Base-by-base conservation (phyloP, 2,888 invertebrate genomes). In the Leucophora obtusa region DNA sequence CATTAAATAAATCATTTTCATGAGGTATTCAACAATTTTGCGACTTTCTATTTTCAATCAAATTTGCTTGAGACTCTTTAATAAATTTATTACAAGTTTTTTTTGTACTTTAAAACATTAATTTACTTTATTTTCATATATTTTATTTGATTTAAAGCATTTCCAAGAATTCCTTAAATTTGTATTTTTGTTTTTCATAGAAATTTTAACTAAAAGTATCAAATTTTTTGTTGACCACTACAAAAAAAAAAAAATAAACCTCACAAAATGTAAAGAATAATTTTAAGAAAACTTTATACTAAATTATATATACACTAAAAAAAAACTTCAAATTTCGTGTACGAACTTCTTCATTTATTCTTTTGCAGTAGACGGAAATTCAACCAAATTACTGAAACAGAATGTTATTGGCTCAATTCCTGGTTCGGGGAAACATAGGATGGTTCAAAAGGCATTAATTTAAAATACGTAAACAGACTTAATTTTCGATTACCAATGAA, bases 201-300 rank as follows among this genome's bases (percentile, higher is more conserved):
- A 65, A 65, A 53, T 65, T 4, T 53, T 18, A 15, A 15, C 53
- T 54, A 33, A 63, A 65, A 65, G 65, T 65, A 65, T 65, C 65
- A 65, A 54, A 65, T 65, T 51, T 65, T 65, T 8, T 65, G 65
- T 53, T 53, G 65, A 54, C 65, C 65, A 65, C 53, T 35, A 53
- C 65, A 18, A 38, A 65, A 53, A 50, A 28, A n/a, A 54, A n/a
- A 63, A 24, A 38, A 28, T 6, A 38, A 38, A n/a, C 43, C 6
- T 47, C 11, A 47, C 5, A 2, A n/a, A n/a, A n/a, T 47, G n/a
- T 47, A 47, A 43, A 6, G n/a, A 47, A n/a, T 47, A 47, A n/a
- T n/a, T 47, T 47, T 11, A 1, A 28, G n/a, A 47, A 47, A 47
- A n/a, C 43, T 47, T 47, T 47, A n/a, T 47, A n/a, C 38, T 38